Base-by-base conservation (phyloP, 2,113 vertebrate species). In the Spea multiplicata region DNA sequence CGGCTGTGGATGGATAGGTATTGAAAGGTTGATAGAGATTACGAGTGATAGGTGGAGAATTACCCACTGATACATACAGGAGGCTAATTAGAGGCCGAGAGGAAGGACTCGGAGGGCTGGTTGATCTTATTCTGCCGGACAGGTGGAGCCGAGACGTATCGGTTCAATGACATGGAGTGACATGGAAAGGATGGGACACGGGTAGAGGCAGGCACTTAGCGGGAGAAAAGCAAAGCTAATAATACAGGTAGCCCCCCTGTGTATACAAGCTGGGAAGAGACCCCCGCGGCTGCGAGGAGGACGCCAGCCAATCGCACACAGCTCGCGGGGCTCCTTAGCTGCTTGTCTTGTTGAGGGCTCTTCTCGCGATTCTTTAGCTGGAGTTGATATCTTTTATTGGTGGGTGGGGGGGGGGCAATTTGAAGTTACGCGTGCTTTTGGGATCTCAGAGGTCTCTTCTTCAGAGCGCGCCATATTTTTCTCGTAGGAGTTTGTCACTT, bases 71-170 rank as follows among this genome's bases (percentile, higher is more conserved):
- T 80, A 49, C 46, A 79, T 66, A 79, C 70, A 79, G 67, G 52
- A 73, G 71, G 47, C 71, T 80, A 73, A 80, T 80, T 74, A 80
- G 71, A 77, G 8, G 4, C 8, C 10, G 46, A 73, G 68, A 67
- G n/a, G 50, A 67, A 66, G 44, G 73, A 74, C 70, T 66, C 70
- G 57, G 44, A 77, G 67, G 53, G 73, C 46, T 57, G 61, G 76
- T 78, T 78, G 76, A 78, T 78, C 68, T 65, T 78, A 78, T 64
- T 78, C 76, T 71, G 46, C 14, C 17, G 46, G 75, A 77, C 75
- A 77, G 75, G 53, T 7, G 66, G 46, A 44, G 75, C 75, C 30
- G 55, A 77, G 46, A 77, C 59, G 66, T 77, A 77, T 70, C 66
- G 75, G 70, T 77, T 61, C 61, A 55, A 77, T 70, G 66, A 70